Conservation (phyloP, 2,797 vertebrate genomes). For the Sciaenops ocellatus region DNA sequence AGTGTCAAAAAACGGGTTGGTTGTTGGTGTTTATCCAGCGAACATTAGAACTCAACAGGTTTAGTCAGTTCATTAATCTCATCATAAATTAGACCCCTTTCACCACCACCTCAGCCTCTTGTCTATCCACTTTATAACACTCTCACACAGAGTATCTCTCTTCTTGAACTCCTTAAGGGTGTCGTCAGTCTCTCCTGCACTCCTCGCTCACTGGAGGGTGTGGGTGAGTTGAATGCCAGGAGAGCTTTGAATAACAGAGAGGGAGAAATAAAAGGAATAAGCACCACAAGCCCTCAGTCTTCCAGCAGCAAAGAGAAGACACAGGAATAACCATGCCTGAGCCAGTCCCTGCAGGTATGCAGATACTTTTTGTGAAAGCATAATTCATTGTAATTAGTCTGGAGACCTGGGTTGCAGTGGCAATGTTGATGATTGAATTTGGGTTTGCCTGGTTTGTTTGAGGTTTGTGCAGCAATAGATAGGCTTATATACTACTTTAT, state of each 20-base stretch:
- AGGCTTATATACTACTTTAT: not conserved
- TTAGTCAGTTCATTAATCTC: constrained; percentile 62
- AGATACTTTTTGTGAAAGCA: constrained; percentile 56
- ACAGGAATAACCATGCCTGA: constrained; percentile 81
- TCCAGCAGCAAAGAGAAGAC: constrained; percentile 72
- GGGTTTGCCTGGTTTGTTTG: not conserved
- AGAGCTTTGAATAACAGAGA: constrained; percentile 81
- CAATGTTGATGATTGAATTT: constrained; percentile 33
- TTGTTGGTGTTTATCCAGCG: constrained; percentile 23
- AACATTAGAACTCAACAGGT: constrained; percentile 51
- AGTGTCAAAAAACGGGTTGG: constrained; percentile 44
- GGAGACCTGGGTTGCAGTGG: constrained; percentile 33
- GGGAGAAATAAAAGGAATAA: constrained; percentile 83
- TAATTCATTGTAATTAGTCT: constrained; percentile 63
- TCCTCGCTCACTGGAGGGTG: constrained; percentile 72
- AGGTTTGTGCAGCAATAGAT: constrained; percentile 9
- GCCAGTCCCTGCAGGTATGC: constrained; percentile 79
- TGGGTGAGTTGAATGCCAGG: constrained; percentile 79
- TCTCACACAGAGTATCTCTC: constrained; percentile 43
- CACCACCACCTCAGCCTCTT: constrained; percentile 31
- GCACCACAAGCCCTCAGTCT: constrained; percentile 68
- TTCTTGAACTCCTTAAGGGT: constrained; percentile 69
- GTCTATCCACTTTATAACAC: constrained; percentile 46
- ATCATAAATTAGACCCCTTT: constrained; percentile 55
- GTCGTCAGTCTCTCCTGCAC: constrained; percentile 58